phyloP scores from a whole-genome alignment of 2,797 vertebrate genomes.

The Apogon hyalosoma region DNA sequence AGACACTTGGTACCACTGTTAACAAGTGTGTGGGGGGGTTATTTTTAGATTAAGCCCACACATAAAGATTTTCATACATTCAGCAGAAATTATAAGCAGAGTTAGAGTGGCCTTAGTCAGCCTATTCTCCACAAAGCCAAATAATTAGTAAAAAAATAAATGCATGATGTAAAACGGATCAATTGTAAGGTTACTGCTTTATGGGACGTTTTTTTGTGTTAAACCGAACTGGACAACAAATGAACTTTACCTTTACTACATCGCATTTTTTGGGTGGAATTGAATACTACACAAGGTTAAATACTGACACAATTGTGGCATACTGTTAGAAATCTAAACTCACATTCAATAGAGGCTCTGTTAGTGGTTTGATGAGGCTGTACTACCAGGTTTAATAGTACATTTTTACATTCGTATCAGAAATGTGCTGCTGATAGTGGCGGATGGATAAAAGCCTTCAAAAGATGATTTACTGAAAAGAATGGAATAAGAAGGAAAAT shows the following conservation, averaged over 20 bases:
- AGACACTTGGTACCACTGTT: constrained; percentile 45
- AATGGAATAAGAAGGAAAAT: too few species aligned
- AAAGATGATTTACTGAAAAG: too few species aligned
- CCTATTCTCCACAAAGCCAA: constrained; percentile 30
- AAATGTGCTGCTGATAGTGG: too few species aligned
- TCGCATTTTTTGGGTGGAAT: neutral
- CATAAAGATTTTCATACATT: constrained; percentile 53
- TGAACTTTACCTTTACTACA: neutral
- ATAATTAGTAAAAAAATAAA: constrained; percentile 45
- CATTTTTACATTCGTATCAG: too few species aligned
- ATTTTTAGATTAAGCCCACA: constrained; percentile 36
- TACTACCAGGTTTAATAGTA: too few species aligned
- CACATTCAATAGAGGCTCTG: neutral
- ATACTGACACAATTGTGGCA: neutral
- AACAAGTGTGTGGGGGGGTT: constrained; percentile 52
- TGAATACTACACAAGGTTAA: neutral
- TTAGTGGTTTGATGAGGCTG: neutral
- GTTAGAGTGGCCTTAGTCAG: constrained; percentile 40
- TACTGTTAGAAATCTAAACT: too few species aligned
- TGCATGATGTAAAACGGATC: constrained; percentile 14
- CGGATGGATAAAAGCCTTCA: too few species aligned
- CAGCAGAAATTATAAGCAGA: constrained; percentile 51
- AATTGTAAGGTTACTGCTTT: constrained; percentile 12
- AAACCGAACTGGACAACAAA: neutral
- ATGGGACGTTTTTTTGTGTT: neutral